Evolutionary conservation across 2,888 invertebrate genomes (phyloP).

Genomic region (Pinctada fucata): DNA sequence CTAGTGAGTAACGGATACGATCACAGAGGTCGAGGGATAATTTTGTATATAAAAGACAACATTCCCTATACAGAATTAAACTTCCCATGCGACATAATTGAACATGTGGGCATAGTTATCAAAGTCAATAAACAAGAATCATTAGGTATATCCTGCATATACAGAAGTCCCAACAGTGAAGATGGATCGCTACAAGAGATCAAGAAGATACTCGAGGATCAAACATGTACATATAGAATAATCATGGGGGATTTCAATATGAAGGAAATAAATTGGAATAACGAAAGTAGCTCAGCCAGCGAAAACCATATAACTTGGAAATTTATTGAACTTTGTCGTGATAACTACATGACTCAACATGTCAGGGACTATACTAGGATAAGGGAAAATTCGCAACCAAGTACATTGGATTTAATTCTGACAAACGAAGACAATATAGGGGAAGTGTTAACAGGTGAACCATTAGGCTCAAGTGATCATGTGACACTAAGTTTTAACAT

Average conservation of each 20-base stretch:
- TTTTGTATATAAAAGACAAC: not conserved
- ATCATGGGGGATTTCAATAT: not conserved
- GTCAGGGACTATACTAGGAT: too few relatives aligned
- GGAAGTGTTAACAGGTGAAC: too few relatives aligned
- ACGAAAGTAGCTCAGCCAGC: too few relatives aligned
- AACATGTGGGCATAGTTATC: not conserved
- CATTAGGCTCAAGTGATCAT: too few relatives aligned
- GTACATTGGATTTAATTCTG: too few relatives aligned
- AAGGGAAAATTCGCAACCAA: too few relatives aligned
- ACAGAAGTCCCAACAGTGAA: not conserved
- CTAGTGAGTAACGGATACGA: not conserved
- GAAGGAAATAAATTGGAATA: too few relatives aligned
- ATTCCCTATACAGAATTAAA: not conserved
- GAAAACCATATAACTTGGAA: too few relatives aligned
- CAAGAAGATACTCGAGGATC: not conserved
- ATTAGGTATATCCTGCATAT: not conserved
- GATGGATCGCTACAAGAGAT: not conserved
- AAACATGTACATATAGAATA: not conserved
- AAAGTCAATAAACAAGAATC: not conserved
- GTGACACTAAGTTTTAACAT: too few relatives aligned
- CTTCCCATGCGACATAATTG: not conserved
- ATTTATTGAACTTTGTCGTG: too few relatives aligned
- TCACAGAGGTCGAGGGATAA: not conserved
- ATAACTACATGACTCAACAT: too few relatives aligned
- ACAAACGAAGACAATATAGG: too few relatives aligned